Conservation (phyloP, 2,797 vertebrate species). For the Syncerus caffer region DNA sequence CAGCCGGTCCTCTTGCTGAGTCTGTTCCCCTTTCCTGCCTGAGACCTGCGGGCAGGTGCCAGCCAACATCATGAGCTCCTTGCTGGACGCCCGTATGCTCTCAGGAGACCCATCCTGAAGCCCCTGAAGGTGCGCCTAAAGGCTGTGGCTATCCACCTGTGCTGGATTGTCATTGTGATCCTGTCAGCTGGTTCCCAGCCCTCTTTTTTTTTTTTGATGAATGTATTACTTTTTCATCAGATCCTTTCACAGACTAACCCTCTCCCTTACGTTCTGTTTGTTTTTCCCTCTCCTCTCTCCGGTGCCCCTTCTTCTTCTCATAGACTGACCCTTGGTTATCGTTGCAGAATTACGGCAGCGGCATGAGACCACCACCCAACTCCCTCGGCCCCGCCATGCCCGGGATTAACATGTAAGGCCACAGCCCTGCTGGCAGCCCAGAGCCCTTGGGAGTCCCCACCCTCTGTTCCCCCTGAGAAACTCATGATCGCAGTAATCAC, state of each 20-base stretch:
- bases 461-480: not conserved
- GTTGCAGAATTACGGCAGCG: conserved; percentile 96
- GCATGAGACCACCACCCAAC: conserved; percentile 99
- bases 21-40: not conserved
- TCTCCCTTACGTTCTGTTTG: conserved; percentile 73
- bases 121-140: not conserved
- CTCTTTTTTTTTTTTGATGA: not conserved
- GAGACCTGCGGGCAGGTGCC: not conserved
- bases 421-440: not conserved
- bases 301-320: conserved; percentile 77
- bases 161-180: conserved; percentile 63
- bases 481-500: not conserved
- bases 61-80: accelerated
- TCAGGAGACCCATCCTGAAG: not conserved
- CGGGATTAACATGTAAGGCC: conserved; percentile 96
- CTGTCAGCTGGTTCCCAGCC: not conserved
- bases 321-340: conserved; percentile 89
- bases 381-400: conserved; percentile 98
- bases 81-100: accelerated
- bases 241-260: conserved; percentile 75
- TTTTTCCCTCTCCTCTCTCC: conserved; percentile 64
- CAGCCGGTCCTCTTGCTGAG: not conserved
- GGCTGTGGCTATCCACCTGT: conserved; percentile 56
- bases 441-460: not conserved
- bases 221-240: conserved; percentile 45